Evolutionary conservation across 2,113 vertebrate genomes (phyloP), one percentile per base, ranked within the genome.

Genomic region (Proteles cristata): DNA sequence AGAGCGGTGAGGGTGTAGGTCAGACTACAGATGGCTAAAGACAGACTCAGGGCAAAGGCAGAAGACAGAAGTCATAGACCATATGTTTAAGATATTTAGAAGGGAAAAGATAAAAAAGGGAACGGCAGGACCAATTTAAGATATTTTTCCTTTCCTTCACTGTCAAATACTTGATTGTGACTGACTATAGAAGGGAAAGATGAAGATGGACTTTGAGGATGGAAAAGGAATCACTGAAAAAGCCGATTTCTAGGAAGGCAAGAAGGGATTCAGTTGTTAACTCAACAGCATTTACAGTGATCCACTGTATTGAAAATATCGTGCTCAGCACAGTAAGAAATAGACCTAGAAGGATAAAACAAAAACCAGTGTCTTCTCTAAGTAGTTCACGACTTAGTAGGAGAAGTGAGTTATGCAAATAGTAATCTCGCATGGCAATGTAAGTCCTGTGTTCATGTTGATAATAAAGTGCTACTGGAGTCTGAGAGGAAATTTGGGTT

Each of bases 81-180:
- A 33, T 39, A 45, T 48, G 48, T 43, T 87, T 65, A 88, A 83
- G 53, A 88, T 88, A 68, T 53, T 92, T 89, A 91, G 33, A 95
- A 92, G 19, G 31, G 39, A 89, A 84, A 74, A 45, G 66, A 86
- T n/a, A 48, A 71, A 94, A 71, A 92, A 58, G 26, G 43, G 61
- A 88, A 92, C 2, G 84, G 55, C n/a, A 76, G 69, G 25, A 88
- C 23, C 71, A 85, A 92, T 48, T 35, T 48, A 92, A 61, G 77
- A 33, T 61, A 81, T 35, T 61, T 92, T 93, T 68, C 50, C 93
- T 93, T 61, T 25, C 31, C 25, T 81, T 88, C 71, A 39, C 48
- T 63, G 43, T 96, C 43, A 90, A 86, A 61, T 25, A 81, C 71
- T 92, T 7, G 31, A 63, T 7, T 55, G 25, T 92, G n/a, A 90